Base-by-base conservation (phyloP, 1,140 invertebrate genomes). In the Cecropterus lyciades region DNA sequence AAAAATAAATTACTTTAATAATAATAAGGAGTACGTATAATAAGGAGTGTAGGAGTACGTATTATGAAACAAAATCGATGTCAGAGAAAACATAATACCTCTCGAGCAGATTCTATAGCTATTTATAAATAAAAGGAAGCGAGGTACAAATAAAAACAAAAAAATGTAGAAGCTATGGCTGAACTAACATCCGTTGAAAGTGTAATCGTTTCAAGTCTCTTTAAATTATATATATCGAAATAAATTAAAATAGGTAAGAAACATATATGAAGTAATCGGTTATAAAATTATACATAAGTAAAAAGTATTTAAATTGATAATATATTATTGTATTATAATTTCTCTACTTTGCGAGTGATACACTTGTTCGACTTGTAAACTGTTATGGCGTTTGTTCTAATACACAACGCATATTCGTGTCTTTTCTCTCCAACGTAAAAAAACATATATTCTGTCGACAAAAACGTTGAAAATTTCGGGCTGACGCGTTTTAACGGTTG, bases 331-430 rank as follows among this genome's bases (percentile, higher is more conserved):
- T 10, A n/a, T 27, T 52, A 3, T 51, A 3, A 11, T 15, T 24
- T 63, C 10, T 63, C 24, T 9, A 7, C 37, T 20, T 63, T 52
- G 48, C 68, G 43, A 75, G 76, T 79, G 64, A 66, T 68, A 67
- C 57, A 74, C 52, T 83, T 81, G 77, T 77, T 57, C 72, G 67
- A 75, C 69, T 83, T 72, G 79, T 85, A 89, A 89, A 89, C 87
- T 92, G 87, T 92, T 90, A 92, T 91, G 89, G 89, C 89, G 89
- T 92, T 92, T 91, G 85, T 89, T 80, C 77, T 75, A 69, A 83
- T 85, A 91, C 85, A 91, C 89, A 89, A 92, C 87, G 87, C 87
- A 89, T 85, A 90, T 84, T 82, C 76, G 67, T 79, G 79, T 84
- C 74, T 85, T 67, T 79, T 68, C 51, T 55, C 53, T 56, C 63